These are phyloP conservation scores for Caenorhabditis becei DNA, from an alignment of 2,888 invertebrate genomes.

Conservation along the genomic window DNA sequence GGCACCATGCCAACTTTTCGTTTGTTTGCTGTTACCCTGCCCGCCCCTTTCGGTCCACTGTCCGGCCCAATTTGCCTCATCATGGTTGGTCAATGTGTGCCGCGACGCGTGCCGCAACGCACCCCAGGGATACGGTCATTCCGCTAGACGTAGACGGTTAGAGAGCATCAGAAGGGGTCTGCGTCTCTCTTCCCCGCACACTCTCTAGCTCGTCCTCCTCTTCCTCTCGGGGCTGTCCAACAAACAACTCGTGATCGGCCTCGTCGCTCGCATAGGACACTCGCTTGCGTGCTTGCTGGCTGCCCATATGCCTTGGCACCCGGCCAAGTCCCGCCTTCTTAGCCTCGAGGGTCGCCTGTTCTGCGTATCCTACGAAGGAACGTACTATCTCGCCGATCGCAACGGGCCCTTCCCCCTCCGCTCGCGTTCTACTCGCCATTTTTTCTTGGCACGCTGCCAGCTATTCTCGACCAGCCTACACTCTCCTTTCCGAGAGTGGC, in stretches of 20 bases:
- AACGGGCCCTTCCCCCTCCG: slow-evolving; percentile 8
- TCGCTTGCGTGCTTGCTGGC: slow-evolving; percentile 8
- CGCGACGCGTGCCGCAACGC: slow-evolving; percentile 49
- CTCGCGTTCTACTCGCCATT: slow-evolving; percentile 24
- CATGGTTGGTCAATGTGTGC: slow-evolving; percentile 23
- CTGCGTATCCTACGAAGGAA: slow-evolving; percentile 2
- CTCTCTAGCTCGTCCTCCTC: slow-evolving; percentile 10
- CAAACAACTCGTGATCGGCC: slow-evolving; percentile 58
- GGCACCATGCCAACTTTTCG: slow-evolving; percentile 38
- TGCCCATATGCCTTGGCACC: slow-evolving; percentile 59
- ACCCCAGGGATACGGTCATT: not conserved
- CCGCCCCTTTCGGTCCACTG: not conserved
- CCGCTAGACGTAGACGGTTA: slow-evolving; percentile 30
- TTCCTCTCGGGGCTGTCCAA: slow-evolving; percentile 19
- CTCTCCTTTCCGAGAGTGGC: slow-evolving; percentile 16
- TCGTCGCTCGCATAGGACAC: slow-evolving; percentile 14
- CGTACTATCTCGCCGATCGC: slow-evolving; percentile 12
- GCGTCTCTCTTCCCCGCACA: slow-evolving; percentile 5
- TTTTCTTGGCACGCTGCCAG: slow-evolving; percentile 47
- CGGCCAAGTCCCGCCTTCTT: slow-evolving; percentile 46
- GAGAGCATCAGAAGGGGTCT: slow-evolving; percentile 8
- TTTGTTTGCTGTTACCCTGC: slow-evolving; percentile 11
- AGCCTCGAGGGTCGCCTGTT: slow-evolving; percentile 5
- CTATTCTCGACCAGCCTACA: slow-evolving; percentile 16
- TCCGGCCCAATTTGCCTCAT: slow-evolving; percentile 40